Conservation (phyloP, 2,888 invertebrate species). For the Drosophila parthenogenetica region DNA sequence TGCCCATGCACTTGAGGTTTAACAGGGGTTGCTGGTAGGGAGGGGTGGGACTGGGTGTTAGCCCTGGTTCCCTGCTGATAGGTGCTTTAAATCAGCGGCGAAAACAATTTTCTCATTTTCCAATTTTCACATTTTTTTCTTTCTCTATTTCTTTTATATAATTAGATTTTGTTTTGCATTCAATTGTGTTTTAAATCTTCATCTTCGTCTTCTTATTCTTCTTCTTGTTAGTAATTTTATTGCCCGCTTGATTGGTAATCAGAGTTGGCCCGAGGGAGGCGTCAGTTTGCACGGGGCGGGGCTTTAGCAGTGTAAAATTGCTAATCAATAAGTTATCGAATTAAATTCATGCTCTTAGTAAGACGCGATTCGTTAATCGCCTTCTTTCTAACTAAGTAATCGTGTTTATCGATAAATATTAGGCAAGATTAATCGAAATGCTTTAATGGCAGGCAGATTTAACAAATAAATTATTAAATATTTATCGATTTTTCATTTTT, state of each 20-base stretch:
- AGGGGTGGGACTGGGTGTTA: background rate
- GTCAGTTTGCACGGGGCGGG: background rate
- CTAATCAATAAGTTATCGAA: conserved; percentile 9
- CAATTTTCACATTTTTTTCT: conserved; percentile 44
- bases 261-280: conserved; percentile 18
- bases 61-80: conserved; percentile 20
- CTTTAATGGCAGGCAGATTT: no score
- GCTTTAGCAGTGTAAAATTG: background rate
- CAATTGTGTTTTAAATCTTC: conserved; percentile 32
- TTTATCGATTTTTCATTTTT: no score
- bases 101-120: conserved; percentile 62
- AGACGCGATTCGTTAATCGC: background rate
- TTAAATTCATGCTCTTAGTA: background rate
- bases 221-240: conserved; percentile 24
- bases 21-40: background rate
- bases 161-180: conserved; percentile 65
- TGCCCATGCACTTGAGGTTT: conserved; percentile 53
- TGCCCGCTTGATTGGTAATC: conserved; percentile 30
- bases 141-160: conserved; percentile 35
- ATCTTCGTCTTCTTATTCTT: no score
- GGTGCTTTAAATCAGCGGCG: conserved; percentile 30
- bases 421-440: background rate
- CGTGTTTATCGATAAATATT: background rate
- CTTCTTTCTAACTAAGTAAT: background rate
- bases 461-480: no score